These are phyloP conservation scores for Gymnoscopelus braueri DNA, from an alignment of 2,797 vertebrate species.

Conservation along the genomic window DNA sequence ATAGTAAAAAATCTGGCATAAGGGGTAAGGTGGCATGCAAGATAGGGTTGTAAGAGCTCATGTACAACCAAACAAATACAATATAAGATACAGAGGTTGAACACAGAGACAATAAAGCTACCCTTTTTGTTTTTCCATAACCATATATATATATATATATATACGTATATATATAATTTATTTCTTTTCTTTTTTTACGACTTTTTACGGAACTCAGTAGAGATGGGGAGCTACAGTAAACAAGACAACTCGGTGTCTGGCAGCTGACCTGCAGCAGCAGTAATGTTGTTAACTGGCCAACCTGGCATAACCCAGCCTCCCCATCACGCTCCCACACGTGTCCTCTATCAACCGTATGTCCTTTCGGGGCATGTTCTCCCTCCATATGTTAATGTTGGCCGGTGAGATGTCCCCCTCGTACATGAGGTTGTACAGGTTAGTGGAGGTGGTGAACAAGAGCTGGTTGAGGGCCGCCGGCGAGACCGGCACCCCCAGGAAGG, in stretches of 20 bases:
- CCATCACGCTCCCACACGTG: conserved; percentile 90
- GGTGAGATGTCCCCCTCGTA: conserved; percentile 95
- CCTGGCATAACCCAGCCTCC: conserved; percentile 89
- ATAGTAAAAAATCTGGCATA: no score
- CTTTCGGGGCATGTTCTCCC: conserved; percentile 85
- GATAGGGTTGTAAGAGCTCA: conserved; percentile 25
- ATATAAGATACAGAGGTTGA: conserved; percentile 26
- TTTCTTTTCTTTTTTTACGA: conserved; percentile 43
- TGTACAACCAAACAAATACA: conserved; percentile 38
- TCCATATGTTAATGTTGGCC: conserved; percentile 87
- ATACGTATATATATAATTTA: no score
- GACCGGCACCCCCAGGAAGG: conserved; percentile 91
- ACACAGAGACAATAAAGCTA: conserved; percentile 25
- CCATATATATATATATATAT: no score
- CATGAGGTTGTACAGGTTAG: conserved; percentile 93
- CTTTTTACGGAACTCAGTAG: conserved; percentile 33
- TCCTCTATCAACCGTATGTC: conserved; percentile 89
- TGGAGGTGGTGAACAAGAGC: conserved; percentile 95
- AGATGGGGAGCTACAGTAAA: conserved; percentile 61
- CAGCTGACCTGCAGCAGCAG: conserved; percentile 87
- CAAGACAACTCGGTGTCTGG: conserved; percentile 52
- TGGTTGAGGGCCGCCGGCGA: conserved; percentile 93
- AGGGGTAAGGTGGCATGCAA: no score
- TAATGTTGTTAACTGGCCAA: conserved; percentile 77
- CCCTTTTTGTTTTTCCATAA: conserved; percentile 18